A percentile compares a stretch with the other conserved stretches of the same genome.
These are phyloP conservation scores for Pyralis farinalis DNA, from an alignment of 2,888 invertebrate genomes.

Conservation along the genomic window DNA sequence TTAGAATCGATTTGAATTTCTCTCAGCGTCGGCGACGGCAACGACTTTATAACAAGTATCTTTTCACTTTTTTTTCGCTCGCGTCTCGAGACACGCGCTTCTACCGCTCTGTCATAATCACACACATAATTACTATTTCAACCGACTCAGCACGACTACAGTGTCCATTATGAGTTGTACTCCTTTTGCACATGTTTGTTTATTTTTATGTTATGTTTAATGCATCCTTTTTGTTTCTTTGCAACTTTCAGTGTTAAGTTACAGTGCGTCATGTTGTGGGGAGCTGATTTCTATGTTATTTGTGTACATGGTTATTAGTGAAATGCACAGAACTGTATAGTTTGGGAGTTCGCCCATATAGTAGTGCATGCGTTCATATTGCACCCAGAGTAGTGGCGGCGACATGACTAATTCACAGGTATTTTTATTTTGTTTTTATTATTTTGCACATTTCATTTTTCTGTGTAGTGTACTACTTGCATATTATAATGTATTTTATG, in stretches of 20 bases:
- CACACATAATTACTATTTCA: constrained; percentile 41
- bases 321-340: constrained; percentile 71
- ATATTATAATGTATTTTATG: constrained; percentile 18
- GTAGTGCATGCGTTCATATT: constrained; percentile 73
- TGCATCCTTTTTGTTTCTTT: constrained; percentile 65
- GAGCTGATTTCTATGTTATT: constrained; percentile 64
- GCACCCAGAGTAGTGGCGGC: constrained; percentile 61
- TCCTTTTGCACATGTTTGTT: constrained; percentile 36
- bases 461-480: constrained; percentile 25
- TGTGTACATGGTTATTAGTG: constrained; percentile 66
- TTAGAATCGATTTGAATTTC: constrained; percentile 60
- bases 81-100: constrained; percentile 60
- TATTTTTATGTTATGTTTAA: constrained; percentile 48
- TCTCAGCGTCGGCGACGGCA: constrained; percentile 49
- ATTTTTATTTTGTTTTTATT: constrained; percentile 50
- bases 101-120: constrained; percentile 45
- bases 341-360: constrained; percentile 62
- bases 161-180: constrained; percentile 24
- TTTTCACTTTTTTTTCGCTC: constrained; percentile 78
- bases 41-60: constrained; percentile 45
- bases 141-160: constrained; percentile 41
- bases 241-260: constrained; percentile 71
- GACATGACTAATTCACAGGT: constrained; percentile 84
- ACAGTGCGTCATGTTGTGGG: constrained; percentile 71
- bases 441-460: constrained; percentile 40